Evolutionary conservation across 2,113 vertebrate species (phyloP).

Genomic region (Osmerus eperlanus): DNA sequence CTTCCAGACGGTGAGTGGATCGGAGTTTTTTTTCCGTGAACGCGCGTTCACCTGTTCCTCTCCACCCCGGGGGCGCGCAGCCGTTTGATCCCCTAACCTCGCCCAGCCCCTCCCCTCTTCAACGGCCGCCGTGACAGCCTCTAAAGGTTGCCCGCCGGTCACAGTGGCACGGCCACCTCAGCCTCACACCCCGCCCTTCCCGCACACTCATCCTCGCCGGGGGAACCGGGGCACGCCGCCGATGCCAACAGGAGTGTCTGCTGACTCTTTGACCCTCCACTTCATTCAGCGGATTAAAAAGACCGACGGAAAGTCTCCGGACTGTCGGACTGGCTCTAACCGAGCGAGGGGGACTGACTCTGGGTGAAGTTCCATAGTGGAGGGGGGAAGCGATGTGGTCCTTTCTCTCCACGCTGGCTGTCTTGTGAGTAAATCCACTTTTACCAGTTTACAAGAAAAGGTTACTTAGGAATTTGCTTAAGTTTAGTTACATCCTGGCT

Average conservation of each 20-base stretch:
- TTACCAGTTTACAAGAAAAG: not conserved
- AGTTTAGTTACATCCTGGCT: too few relatives aligned
- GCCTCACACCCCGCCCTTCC: conserved; percentile 46
- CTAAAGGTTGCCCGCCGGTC: conserved; percentile 68
- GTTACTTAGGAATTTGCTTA: too few relatives aligned
- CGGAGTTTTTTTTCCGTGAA: conserved; percentile 52
- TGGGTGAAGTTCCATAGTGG: conserved; percentile 73
- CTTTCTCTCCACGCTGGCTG: conserved; percentile 79
- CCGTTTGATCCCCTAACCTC: conserved; percentile 52
- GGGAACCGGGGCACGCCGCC: conserved; percentile 63
- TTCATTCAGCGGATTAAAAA: conserved; percentile 63
- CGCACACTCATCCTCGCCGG: conserved; percentile 47
- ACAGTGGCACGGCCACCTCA: conserved; percentile 59
- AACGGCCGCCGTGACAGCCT: conserved; percentile 59
- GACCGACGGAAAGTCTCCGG: conserved; percentile 58
- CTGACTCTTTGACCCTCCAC: conserved; percentile 66
- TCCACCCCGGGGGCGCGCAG: conserved; percentile 58
- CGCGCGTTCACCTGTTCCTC: conserved; percentile 76
- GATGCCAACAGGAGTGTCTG: conserved; percentile 68
- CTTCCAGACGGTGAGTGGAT: conserved; percentile 37
- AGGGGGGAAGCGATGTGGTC: conserved; percentile 77
- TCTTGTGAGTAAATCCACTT: conserved; percentile 70
- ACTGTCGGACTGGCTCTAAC: conserved; percentile 65
- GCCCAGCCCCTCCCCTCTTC: conserved; percentile 51
- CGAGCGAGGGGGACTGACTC: conserved; percentile 69